Conservation (phyloP, 2,797 vertebrate genomes). For the Chelmon rostratus region DNA sequence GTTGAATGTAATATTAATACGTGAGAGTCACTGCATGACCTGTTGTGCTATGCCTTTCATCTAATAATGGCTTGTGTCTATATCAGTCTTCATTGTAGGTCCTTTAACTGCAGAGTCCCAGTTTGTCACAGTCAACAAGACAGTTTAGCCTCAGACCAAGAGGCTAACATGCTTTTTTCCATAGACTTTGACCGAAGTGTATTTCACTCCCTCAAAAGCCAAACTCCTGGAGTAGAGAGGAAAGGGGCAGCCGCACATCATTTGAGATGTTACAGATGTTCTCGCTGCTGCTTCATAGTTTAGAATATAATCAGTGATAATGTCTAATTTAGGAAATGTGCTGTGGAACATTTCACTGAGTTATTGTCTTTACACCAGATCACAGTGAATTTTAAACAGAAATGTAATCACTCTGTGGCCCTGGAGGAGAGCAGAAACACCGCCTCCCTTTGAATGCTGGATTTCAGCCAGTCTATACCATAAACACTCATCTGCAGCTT, state of each 20-base stretch:
- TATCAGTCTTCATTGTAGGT: slow-evolving; percentile 40
- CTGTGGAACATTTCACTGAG: slow-evolving; percentile 80
- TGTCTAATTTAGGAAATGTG: slow-evolving; percentile 81
- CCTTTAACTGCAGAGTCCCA: slow-evolving; percentile 39
- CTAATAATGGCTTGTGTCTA: slow-evolving; percentile 68
- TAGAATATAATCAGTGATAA: slow-evolving; percentile 83
- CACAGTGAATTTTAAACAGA: slow-evolving; percentile 72
- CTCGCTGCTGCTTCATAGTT: slow-evolving; percentile 70
- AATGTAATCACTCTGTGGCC: slow-evolving; percentile 66
- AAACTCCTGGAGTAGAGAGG: slow-evolving; percentile 28
- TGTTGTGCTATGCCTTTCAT: slow-evolving; percentile 57
- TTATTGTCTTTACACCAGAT: slow-evolving; percentile 74
- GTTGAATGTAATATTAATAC: neutral
- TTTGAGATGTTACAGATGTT: slow-evolving; percentile 83
- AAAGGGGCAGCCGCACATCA: slow-evolving; percentile 59
- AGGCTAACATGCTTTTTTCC: slow-evolving; percentile 31
- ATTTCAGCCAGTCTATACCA: slow-evolving; percentile 54
- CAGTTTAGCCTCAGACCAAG: slow-evolving; percentile 25
- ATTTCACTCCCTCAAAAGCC: slow-evolving; percentile 40
- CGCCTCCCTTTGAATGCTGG: slow-evolving; percentile 39
- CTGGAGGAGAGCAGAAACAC: slow-evolving; percentile 34
- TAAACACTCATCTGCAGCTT: slow-evolving; percentile 48
- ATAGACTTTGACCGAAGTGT: slow-evolving; percentile 27
- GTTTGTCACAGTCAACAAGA: slow-evolving; percentile 35
- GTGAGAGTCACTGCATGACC: slow-evolving; percentile 40